Evolutionary conservation across 1,140 invertebrate species (phyloP).

Genomic region (Drosophila obscura): DNA sequence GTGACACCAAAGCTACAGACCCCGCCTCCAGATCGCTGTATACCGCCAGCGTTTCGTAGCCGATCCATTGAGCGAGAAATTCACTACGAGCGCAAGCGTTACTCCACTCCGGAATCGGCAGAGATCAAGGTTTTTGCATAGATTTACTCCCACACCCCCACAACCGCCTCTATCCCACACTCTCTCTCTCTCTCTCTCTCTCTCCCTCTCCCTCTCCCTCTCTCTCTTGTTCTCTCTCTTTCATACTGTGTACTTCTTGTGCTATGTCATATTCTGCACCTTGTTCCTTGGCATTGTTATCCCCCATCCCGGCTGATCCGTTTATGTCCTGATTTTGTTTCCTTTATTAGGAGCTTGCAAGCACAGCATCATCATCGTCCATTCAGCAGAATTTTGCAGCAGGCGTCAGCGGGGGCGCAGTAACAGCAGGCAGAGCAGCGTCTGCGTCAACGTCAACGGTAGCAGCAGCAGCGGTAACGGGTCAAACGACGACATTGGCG

Average conservation of each 20-base stretch:
- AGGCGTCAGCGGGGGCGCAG: slow-evolving; percentile 42
- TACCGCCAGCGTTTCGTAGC: slow-evolving; percentile 79
- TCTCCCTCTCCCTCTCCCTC: too few species aligned
- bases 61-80: slow-evolving; percentile 80
- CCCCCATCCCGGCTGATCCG: too few species aligned
- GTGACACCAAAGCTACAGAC: slow-evolving; percentile 76
- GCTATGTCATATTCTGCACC: too few species aligned
- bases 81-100: slow-evolving; percentile 77
- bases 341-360: slow-evolving; percentile 65
- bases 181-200: neutral
- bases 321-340: slow-evolving; percentile 1
- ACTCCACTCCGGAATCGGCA: slow-evolving; percentile 67
- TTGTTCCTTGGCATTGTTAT: too few species aligned
- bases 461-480: slow-evolving; percentile 60
- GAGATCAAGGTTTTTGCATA: slow-evolving; percentile 71
- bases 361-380: slow-evolving; percentile 77
- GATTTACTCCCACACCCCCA: slow-evolving; percentile 8
- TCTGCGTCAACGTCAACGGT: slow-evolving; percentile 56
- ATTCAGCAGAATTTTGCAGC: slow-evolving; percentile 35
- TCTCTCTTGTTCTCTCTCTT: neutral
- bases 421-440: slow-evolving; percentile 6
- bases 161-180: neutral
- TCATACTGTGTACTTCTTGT: too few species aligned
- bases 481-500: slow-evolving; percentile 79
- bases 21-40: slow-evolving; percentile 70